Evolutionary conservation across 2,113 vertebrate species (phyloP).

Genomic region (Campylorhamphus procurvoides): DNA sequence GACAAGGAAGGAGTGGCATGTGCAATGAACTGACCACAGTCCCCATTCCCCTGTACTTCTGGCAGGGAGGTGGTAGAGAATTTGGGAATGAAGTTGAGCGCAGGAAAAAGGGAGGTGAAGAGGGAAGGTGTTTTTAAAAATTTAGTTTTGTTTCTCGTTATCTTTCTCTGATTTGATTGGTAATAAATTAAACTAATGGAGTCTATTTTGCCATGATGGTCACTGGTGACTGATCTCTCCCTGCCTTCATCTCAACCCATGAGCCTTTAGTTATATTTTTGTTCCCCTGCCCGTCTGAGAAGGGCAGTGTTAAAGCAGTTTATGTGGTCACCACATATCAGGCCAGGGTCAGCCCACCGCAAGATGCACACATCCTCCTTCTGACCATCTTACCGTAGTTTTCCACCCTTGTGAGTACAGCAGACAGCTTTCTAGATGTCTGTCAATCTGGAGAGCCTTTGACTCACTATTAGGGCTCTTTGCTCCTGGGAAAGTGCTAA

Average conservation of each 20-base stretch:
- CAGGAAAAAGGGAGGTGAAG: no score
- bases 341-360: background rate
- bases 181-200: background rate
- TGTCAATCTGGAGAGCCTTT: background rate
- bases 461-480: background rate
- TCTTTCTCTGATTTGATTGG: background rate
- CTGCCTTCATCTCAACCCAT: background rate
- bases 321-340: background rate
- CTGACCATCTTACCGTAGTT: background rate
- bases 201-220: background rate
- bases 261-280: background rate
- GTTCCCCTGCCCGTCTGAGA: background rate
- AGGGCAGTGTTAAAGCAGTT: background rate
- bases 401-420: background rate
- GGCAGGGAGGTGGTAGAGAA: background rate
- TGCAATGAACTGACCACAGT: background rate
- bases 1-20: background rate
- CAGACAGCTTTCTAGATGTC: background rate
- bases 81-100: background rate
- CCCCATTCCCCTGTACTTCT: background rate
- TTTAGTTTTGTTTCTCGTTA: background rate
- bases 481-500: background rate
- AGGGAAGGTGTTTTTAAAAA: background rate
- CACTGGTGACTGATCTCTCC: background rate
- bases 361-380: background rate